Conservation (phyloP, 2,797 vertebrate species). For the Gymnothorax javanicus region DNA sequence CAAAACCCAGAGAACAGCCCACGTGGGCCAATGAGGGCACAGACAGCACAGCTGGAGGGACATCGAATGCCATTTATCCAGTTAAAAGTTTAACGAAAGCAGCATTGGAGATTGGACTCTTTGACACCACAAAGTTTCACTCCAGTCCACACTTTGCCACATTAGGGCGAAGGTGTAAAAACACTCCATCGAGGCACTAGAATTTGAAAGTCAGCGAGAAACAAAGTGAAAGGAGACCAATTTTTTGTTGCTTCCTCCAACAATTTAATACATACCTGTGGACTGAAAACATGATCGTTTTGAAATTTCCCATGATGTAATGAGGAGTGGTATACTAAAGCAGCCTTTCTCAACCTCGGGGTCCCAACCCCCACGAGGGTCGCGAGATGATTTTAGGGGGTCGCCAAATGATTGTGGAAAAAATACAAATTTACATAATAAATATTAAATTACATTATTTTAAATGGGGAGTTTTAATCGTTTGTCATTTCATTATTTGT, state of each 20-base stretch:
- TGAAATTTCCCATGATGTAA: too few relatives aligned
- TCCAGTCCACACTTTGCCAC: neutral
- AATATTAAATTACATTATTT: too few relatives aligned
- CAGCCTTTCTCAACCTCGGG: too few relatives aligned
- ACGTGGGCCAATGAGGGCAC: neutral
- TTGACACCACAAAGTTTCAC: neutral
- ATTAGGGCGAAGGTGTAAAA: neutral
- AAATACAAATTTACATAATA: too few relatives aligned
- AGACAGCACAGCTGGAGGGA: neutral
- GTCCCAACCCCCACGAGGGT: too few relatives aligned
- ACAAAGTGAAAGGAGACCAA: neutral
- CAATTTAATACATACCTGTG: neutral
- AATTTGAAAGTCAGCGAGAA: neutral
- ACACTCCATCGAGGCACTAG: neutral
- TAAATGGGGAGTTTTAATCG: too few relatives aligned
- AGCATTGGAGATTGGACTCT: neutral
- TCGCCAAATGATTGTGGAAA: too few relatives aligned
- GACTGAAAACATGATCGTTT: neutral
- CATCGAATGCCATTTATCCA: neutral
- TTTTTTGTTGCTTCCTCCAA: neutral
- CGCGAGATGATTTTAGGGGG: too few relatives aligned
- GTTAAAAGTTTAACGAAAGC: conserved; percentile 11
- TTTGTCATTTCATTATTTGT: too few relatives aligned
- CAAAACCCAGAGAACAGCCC: neutral
- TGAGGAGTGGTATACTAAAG: too few relatives aligned